Evolutionary conservation across 2,113 vertebrate species (phyloP).

Genomic region (Seriola dumerili): DNA sequence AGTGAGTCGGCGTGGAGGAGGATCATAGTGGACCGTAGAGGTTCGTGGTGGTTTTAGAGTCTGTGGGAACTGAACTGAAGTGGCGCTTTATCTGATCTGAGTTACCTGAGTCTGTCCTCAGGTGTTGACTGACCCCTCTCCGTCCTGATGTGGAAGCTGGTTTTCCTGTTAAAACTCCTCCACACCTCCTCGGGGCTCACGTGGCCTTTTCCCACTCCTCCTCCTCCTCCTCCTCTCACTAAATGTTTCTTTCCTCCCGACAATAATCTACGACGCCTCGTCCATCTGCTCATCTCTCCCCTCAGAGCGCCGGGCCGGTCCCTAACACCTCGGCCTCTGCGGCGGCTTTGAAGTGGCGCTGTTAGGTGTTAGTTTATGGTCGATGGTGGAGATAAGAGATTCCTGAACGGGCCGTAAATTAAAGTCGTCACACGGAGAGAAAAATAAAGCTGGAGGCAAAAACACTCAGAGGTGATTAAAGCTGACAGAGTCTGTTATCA

Average conservation of each 20-base stretch:
- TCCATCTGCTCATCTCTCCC: constrained; percentile 24
- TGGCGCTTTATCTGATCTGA: neutral
- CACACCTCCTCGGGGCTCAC: neutral
- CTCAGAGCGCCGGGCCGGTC: constrained; percentile 8
- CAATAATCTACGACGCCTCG: constrained; percentile 30
- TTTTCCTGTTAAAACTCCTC: constrained; percentile 26
- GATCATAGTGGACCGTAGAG: too few species aligned
- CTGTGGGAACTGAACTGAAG: too few species aligned
- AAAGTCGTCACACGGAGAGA: constrained; percentile 8
- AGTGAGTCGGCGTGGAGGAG: too few species aligned
- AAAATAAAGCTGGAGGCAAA: constrained; percentile 22
- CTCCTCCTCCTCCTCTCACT: neutral
- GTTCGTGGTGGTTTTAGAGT: neutral
- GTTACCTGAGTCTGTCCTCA: constrained; percentile 7
- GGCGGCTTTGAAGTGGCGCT: constrained; percentile 53
- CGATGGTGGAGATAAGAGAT: constrained; percentile 61
- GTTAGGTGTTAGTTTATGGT: constrained; percentile 63
- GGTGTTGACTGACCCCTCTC: neutral
- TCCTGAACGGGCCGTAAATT: constrained; percentile 60
- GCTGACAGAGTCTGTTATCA: constrained; percentile 52
- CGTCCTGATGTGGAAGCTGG: constrained; percentile 25
- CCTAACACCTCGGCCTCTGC: constrained; percentile 8
- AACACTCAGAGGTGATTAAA: constrained; percentile 42
- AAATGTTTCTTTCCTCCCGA: constrained; percentile 15
- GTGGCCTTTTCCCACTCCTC: constrained; percentile 3